Evolutionary conservation across 2,888 invertebrate species (phyloP).

Genomic region (Scaptomyza polygonia): DNA sequence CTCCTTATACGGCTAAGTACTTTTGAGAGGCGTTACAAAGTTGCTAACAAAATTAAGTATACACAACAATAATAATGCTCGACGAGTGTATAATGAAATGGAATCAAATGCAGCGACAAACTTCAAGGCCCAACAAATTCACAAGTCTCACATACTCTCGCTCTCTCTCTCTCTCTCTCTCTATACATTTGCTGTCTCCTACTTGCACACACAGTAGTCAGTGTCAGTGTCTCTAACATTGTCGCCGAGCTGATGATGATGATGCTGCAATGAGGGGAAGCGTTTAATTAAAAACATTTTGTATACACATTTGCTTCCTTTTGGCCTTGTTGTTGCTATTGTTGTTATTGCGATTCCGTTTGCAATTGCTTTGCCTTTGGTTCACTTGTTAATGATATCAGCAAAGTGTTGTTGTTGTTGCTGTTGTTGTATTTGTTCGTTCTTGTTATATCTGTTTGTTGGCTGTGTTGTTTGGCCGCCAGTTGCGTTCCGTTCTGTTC

Average conservation of each 20-base stretch:
- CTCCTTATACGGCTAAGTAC: constrained; percentile 20
- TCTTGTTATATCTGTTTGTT: constrained; percentile 47
- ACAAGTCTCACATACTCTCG: not conserved
- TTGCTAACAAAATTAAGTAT: constrained; percentile 41
- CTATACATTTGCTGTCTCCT: constrained; percentile 3
- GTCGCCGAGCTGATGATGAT: constrained; percentile 25
- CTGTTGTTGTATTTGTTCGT: constrained; percentile 27
- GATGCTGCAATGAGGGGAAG: constrained; percentile 62
- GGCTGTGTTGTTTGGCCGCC: constrained; percentile 50
- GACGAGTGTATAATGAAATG: constrained; percentile 54
- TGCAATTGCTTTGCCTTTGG: constrained; percentile 64
- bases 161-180: constrained; percentile 9
- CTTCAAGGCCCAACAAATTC: constrained; percentile 22
- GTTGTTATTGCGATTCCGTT: constrained; percentile 73
- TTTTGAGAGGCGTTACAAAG: constrained; percentile 36
- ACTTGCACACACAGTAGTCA: not conserved
- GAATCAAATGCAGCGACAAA: constrained; percentile 55
- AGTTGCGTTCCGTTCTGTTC: constrained; percentile 45
- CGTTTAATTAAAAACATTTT: constrained; percentile 83
- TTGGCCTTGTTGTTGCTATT: constrained; percentile 31
- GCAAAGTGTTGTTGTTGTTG: constrained; percentile 55
- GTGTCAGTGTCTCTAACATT: constrained; percentile 44
- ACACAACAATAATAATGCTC: constrained; percentile 32
- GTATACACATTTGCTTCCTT: constrained; percentile 77
- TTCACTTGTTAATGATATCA: constrained; percentile 76